Percentiles rank a stretch among this genome's conserved stretches.
Evolutionary conservation across 2,888 invertebrate species (phyloP).

Genomic region (Polydrusus pterygomalis): DNA sequence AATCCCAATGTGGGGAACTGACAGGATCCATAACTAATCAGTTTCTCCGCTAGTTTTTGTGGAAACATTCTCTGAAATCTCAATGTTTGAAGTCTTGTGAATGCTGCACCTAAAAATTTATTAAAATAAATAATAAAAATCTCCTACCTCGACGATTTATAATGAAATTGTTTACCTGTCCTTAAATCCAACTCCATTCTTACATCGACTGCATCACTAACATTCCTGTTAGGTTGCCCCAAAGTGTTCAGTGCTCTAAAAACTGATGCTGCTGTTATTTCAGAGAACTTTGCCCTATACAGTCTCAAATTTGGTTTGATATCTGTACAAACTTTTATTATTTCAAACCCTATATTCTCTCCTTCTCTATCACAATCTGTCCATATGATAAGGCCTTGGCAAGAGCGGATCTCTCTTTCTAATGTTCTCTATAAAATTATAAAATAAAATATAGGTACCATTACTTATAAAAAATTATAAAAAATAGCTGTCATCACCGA

Average conservation of each 20-base stretch:
- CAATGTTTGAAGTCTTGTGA: slow-evolving; percentile 97
- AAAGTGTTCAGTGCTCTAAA: slow-evolving; percentile 87
- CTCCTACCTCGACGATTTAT: not conserved
- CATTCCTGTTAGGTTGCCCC: slow-evolving; percentile 80
- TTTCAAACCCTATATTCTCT: slow-evolving; percentile 98
- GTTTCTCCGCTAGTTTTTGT: slow-evolving; percentile 80
- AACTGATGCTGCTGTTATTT: slow-evolving; percentile 92
- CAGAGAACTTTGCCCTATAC: slow-evolving; percentile 95
- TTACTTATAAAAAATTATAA: too few species aligned
- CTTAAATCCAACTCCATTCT: slow-evolving; percentile 71
- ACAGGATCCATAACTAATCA: slow-evolving; percentile 98
- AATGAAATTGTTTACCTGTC: slow-evolving; percentile 60
- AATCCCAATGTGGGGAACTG: slow-evolving; percentile 99
- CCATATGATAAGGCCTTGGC: slow-evolving; percentile 93
- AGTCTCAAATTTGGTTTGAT: slow-evolving; percentile 82
- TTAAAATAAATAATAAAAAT: slow-evolving; percentile 62
- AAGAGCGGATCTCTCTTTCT: slow-evolving; percentile 79
- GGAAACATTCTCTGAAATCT: slow-evolving; percentile 89
- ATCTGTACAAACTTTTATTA: slow-evolving; percentile 92
- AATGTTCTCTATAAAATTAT: slow-evolving; percentile 77
- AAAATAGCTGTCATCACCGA: too few species aligned
- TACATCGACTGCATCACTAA: slow-evolving; percentile 71
- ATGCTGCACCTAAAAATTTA: slow-evolving; percentile 87
- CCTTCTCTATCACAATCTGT: slow-evolving; percentile 99
- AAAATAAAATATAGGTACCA: too few species aligned